Percentiles rank a stretch among this genome's conserved stretches.
These are phyloP conservation scores for Acropora yongei DNA, from an alignment of 64 coral and sea anemone species.

Conservation along the genomic window DNA sequence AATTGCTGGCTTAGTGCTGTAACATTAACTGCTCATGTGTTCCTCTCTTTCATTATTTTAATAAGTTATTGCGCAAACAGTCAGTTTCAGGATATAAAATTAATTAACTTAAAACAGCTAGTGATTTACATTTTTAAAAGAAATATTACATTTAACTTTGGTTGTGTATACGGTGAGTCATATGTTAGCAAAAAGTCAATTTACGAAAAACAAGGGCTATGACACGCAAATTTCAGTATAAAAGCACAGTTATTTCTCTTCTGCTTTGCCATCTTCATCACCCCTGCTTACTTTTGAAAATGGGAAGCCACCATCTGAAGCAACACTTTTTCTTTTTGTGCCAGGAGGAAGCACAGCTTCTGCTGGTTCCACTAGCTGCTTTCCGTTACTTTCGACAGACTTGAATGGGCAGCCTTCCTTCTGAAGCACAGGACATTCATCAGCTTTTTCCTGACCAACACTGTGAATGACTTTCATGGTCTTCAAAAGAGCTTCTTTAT, in stretches of 20 bases:
- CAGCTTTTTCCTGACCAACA: slow-evolving; percentile 45
- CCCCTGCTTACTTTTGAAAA: slow-evolving; percentile 58
- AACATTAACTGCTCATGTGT: no score
- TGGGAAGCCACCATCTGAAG: slow-evolving; percentile 65
- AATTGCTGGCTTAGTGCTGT: no score
- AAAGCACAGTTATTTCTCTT: slow-evolving; percentile 8
- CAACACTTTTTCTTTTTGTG: slow-evolving; percentile 36
- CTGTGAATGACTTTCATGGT: slow-evolving; percentile 75
- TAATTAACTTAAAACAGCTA: not conserved
- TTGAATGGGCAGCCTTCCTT: slow-evolving; percentile 77
- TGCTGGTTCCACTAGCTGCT: slow-evolving; percentile 45
- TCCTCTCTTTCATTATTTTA: no score
- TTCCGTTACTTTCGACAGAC: slow-evolving; percentile 52
- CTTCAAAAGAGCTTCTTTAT: slow-evolving; percentile 53
- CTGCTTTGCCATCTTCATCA: slow-evolving; percentile 10
- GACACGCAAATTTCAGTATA: not conserved
- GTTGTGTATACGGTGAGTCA: no score
- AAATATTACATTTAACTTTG: no score
- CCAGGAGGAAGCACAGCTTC: slow-evolving; percentile 34
- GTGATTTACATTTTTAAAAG: no score
- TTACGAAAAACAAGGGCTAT: slow-evolving; percentile 62
- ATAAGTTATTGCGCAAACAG: not conserved
- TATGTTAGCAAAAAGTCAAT: no score
- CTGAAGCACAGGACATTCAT: slow-evolving; percentile 51
- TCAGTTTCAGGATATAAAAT: not conserved